Evolutionary conservation across 2,888 invertebrate species (phyloP).

Genomic region (Achlya flavicornis): DNA sequence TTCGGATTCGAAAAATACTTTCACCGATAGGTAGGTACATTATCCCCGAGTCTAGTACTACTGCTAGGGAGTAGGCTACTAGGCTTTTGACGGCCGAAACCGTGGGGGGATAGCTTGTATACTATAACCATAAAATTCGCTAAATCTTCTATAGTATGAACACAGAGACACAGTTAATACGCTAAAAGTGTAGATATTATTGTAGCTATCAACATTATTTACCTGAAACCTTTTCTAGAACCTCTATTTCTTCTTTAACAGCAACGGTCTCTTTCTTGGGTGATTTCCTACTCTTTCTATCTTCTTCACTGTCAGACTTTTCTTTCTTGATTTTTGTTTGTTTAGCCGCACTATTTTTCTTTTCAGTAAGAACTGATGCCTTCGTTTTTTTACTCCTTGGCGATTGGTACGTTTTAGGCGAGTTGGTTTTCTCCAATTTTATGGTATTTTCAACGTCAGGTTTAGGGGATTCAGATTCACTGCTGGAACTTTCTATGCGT

Average conservation of each 20-base stretch:
- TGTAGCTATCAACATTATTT: not conserved
- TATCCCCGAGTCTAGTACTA: too few species aligned
- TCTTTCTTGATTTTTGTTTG: conserved; percentile 25
- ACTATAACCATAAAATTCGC: too few species aligned
- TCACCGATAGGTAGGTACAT: too few species aligned
- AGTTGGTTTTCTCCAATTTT: conserved; percentile 44
- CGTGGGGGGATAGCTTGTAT: too few species aligned
- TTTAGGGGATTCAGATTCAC: conserved; percentile 19
- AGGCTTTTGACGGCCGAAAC: too few species aligned
- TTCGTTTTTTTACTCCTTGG: conserved; percentile 54
- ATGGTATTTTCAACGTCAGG: conserved; percentile 27
- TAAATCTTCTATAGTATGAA: too few species aligned
- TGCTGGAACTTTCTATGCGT: conserved; percentile 67
- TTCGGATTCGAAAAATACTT: too few species aligned
- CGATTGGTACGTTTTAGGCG: conserved; percentile 61
- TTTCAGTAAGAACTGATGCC: conserved; percentile 17
- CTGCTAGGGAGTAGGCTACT: too few species aligned
- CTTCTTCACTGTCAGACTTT: conserved; percentile 14
- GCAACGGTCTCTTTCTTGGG: conserved; percentile 11
- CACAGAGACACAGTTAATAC: too few species aligned
- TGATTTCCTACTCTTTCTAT: conserved; percentile 5
- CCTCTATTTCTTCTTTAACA: conserved; percentile 22
- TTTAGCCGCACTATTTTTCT: conserved; percentile 18
- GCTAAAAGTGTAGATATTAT: too few species aligned
- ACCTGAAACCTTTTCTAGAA: conserved; percentile 29